Conservation (phyloP, 2,888 invertebrate species). For the Metalampra italica region DNA sequence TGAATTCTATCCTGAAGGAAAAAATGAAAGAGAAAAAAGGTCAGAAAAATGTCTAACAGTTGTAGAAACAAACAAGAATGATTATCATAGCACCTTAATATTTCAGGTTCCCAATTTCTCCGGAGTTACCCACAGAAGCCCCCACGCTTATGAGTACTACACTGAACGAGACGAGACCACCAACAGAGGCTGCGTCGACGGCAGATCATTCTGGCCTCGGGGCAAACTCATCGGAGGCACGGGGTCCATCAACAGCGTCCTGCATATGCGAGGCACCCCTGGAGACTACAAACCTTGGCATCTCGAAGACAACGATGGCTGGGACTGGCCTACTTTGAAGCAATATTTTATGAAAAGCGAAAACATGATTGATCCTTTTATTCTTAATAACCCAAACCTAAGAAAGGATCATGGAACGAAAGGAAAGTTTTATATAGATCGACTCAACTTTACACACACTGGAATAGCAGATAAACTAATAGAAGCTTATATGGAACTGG, state of each 20-base stretch:
- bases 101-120: conserved; percentile 63
- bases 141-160: conserved; percentile 53
- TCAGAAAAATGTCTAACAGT: too few relatives aligned
- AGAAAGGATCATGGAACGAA: conserved; percentile 61
- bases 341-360: conserved; percentile 65
- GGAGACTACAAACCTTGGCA: conserved; percentile 63
- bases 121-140: conserved; percentile 42
- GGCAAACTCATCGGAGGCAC: conserved; percentile 64
- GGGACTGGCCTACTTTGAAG: conserved; percentile 60
- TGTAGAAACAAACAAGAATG: too few relatives aligned
- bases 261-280: conserved; percentile 60
- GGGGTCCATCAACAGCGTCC: conserved; percentile 61
- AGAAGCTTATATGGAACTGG: conserved; percentile 69
- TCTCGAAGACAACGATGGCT: conserved; percentile 45
- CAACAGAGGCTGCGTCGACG: conserved; percentile 39
- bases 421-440: conserved; percentile 71
- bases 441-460: conserved; percentile 59
- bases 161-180: conserved; percentile 51
- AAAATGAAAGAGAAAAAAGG: too few relatives aligned
- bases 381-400: conserved; percentile 51
- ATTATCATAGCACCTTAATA: too few relatives aligned
- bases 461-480: conserved; percentile 48
- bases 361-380: conserved; percentile 56
- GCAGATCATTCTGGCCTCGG: conserved; percentile 61
- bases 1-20: too few relatives aligned